phyloP scores from a whole-genome alignment of 2,797 vertebrate species.

The Chelon auratus region DNA sequence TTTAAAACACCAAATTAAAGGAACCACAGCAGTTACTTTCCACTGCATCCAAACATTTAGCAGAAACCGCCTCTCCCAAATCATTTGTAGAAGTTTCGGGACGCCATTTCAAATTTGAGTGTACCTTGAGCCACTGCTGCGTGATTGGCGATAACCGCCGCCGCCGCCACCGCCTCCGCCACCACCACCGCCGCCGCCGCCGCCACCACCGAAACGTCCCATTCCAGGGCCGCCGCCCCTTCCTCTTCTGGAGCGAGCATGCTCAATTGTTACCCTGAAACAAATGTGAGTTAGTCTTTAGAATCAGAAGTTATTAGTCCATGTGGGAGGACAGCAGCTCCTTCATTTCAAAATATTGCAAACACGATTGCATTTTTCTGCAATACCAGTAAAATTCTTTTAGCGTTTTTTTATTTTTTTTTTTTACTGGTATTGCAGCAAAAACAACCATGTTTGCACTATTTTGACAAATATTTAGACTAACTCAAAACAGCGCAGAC shows the following conservation, averaged over 20 bases:
- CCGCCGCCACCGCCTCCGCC: constrained; percentile 74
- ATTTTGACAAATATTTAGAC: too few species aligned
- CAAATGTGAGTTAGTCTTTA: not conserved
- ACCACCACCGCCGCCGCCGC: constrained; percentile 64
- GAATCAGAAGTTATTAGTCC: too few species aligned
- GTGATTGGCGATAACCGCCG: constrained; percentile 89
- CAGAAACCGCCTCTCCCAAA: too few species aligned
- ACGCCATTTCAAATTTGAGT: not conserved
- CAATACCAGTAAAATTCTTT: too few species aligned
- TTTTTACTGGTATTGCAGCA: too few species aligned
- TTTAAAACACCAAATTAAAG: too few species aligned
- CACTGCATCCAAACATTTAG: too few species aligned
- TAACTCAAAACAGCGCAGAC: too few species aligned
- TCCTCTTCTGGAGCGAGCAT: constrained; percentile 92
- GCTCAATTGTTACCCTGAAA: constrained; percentile 92
- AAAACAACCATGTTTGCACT: too few species aligned
- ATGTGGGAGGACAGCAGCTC: not conserved
- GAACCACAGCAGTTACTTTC: too few species aligned
- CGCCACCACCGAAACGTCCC: constrained; percentile 81
- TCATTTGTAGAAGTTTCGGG: not conserved
- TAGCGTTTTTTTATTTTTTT: too few species aligned
- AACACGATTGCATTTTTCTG: not conserved
- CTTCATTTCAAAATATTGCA: too few species aligned
- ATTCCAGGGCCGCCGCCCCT: constrained; percentile 82
- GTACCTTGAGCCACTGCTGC: constrained; percentile 90